These are phyloP conservation scores for Macrosteles quadrilineatus DNA, from an alignment of 1,140 invertebrate genomes.

Conservation along the genomic window DNA sequence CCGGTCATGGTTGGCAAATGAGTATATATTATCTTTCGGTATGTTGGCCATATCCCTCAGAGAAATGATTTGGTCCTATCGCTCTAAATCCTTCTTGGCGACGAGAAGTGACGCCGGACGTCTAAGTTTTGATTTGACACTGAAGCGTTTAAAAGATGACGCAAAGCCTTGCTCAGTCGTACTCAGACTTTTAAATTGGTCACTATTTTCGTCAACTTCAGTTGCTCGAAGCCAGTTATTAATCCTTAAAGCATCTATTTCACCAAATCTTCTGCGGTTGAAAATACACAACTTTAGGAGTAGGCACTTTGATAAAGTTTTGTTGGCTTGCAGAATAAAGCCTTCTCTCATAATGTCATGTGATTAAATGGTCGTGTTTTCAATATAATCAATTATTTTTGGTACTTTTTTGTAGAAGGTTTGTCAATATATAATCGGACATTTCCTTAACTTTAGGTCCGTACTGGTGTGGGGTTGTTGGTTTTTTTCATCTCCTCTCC, in stretches of 20 bases:
- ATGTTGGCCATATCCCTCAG: too few species aligned
- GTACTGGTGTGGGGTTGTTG: slow-evolving; percentile 2
- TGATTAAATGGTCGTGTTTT: background rate
- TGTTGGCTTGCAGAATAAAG: background rate
- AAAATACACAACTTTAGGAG: slow-evolving; percentile 20
- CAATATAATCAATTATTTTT: background rate
- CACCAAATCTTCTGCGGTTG: background rate
- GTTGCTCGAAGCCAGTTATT: background rate
- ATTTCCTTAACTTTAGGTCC: background rate
- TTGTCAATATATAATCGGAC: background rate
- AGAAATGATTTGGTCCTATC: too few species aligned
- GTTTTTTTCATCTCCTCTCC: background rate
- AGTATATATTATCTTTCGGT: background rate
- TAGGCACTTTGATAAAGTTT: background rate
- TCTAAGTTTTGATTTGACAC: background rate
- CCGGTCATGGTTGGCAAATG: background rate
- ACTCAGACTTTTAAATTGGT: slow-evolving; percentile 7
- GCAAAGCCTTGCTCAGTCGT: background rate
- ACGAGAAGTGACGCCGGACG: background rate
- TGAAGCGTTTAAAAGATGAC: background rate
- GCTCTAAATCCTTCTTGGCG: background rate
- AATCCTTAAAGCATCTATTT: background rate
- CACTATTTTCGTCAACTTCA: slow-evolving; percentile 1
- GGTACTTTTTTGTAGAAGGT: background rate
- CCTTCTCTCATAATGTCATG: background rate